phyloP scores from a whole-genome alignment of 1,140 invertebrate species.

The Cherax destructor region DNA sequence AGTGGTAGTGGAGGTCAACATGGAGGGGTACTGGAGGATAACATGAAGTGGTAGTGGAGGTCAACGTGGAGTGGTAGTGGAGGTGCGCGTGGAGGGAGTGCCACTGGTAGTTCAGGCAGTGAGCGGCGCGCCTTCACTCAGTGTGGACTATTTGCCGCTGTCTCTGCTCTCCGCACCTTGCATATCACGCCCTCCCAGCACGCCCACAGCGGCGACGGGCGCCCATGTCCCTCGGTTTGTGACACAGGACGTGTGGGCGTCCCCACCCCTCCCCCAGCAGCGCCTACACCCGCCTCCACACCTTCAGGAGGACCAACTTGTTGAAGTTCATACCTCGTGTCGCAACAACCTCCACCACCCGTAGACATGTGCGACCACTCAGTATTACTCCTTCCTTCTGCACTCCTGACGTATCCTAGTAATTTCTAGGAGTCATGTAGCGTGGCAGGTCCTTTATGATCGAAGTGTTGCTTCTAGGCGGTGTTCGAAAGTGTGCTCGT shows the following conservation, averaged over 20 bases:
- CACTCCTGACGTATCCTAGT: neutral
- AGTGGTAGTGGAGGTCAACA: no score
- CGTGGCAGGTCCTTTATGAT: neutral
- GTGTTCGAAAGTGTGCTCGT: neutral
- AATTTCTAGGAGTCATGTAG: neutral
- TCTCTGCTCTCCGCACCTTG: neutral
- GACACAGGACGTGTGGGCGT: neutral
- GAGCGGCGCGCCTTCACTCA: neutral
- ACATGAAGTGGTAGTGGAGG: neutral
- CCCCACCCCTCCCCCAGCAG: neutral
- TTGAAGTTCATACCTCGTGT: neutral
- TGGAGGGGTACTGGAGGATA: no score
- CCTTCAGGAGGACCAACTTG: neutral
- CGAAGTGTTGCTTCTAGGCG: neutral
- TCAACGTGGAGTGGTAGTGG: neutral
- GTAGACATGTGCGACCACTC: neutral
- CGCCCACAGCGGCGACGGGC: neutral
- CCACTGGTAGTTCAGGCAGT: neutral
- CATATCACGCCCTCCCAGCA: neutral
- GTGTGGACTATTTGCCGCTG: neutral
- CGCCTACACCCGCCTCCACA: neutral
- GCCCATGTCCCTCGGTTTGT: neutral
- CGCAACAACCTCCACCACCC: neutral
- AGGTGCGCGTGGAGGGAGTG: neutral
- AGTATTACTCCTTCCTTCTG: neutral